A percentile compares a stretch with the other conserved stretches of the same genome.
These are phyloP conservation scores for Passer montanus DNA, from an alignment of 2,113 vertebrate genomes.

Conservation along the genomic window DNA sequence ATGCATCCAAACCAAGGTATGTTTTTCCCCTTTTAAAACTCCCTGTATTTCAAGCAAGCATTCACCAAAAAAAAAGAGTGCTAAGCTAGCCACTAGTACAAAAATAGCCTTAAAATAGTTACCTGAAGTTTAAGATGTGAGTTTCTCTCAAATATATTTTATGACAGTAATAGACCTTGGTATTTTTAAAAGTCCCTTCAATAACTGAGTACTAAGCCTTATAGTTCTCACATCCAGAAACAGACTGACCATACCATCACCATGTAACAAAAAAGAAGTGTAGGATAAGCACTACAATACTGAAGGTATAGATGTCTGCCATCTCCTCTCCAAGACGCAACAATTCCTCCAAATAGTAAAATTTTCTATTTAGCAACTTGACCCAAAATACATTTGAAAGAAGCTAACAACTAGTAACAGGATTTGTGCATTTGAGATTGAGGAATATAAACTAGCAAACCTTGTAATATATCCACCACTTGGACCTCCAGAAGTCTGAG, in stretches of 20 bases:
- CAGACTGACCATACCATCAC: neutral
- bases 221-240: neutral
- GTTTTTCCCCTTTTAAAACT: neutral
- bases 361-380: neutral
- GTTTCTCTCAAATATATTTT: neutral
- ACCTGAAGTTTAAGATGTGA: neutral
- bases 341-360: neutral
- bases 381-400: neutral
- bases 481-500: constrained; percentile 50
- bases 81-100: neutral
- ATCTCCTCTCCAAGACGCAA: neutral
- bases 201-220: neutral
- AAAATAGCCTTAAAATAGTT: neutral
- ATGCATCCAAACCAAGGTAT: neutral
- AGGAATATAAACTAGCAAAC: constrained; percentile 31
- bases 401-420: neutral
- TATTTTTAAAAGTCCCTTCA: neutral
- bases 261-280: fast-evolving
- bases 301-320: neutral
- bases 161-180: neutral
- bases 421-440: neutral
- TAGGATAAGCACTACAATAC: neutral
- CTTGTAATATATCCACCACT: constrained; percentile 84
- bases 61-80: neutral
- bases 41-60: neutral